Conservation (phyloP, 2,888 invertebrate genomes). For the Rhabditoides inermis region DNA sequence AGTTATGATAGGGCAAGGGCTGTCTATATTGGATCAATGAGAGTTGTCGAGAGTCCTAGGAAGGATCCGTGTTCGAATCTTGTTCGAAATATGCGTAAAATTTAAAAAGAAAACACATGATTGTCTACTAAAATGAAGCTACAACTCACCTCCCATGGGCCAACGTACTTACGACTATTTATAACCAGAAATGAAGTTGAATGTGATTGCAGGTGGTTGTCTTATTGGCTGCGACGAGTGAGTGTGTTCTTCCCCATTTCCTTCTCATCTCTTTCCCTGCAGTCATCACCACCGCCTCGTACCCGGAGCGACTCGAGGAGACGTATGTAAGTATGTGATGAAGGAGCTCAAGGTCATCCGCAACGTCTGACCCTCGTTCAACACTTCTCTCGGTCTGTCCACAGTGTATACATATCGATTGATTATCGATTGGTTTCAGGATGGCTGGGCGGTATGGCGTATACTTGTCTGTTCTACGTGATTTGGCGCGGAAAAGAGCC, state of each 20-base stretch:
- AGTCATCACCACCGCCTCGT: constrained; percentile 66
- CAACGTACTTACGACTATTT: too few species aligned
- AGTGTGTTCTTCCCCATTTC: not conserved
- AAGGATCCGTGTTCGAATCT: too few species aligned
- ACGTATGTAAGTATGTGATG: constrained; percentile 70
- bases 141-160: too few species aligned
- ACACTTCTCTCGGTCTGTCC: constrained; percentile 66
- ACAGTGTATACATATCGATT: too few species aligned
- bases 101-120: too few species aligned
- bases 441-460: constrained; percentile 74
- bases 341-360: constrained; percentile 73
- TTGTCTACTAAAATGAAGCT: too few species aligned
- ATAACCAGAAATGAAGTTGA: too few species aligned
- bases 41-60: too few species aligned
- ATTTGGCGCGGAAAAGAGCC: constrained; percentile 79
- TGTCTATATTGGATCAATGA: too few species aligned
- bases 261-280: constrained; percentile 3
- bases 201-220: constrained; percentile 80
- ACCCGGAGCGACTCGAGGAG: constrained; percentile 64
- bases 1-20: too few species aligned
- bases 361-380: constrained; percentile 90
- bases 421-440: too few species aligned
- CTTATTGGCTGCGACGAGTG: constrained; percentile 69
- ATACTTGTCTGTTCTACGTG: constrained; percentile 81
- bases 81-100: too few species aligned